Conservation (phyloP, 1,140 invertebrate genomes). For the Drosophila sulfurigaster region DNA sequence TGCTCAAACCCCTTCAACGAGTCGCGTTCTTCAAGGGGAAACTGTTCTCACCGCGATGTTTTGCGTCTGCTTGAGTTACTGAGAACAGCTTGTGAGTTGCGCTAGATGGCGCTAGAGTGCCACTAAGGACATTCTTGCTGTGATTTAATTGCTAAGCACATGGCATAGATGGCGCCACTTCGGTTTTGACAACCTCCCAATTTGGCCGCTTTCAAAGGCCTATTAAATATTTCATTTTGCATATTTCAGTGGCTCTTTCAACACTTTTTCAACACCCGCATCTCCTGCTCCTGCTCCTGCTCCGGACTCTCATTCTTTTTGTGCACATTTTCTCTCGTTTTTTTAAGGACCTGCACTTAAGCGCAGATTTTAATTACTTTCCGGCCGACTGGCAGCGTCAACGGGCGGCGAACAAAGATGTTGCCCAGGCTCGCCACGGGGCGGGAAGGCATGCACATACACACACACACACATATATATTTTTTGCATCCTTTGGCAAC, state of each 20-base stretch:
- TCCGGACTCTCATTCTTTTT: conserved; percentile 1
- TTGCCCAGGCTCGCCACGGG: conserved; percentile 15
- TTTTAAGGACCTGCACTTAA: conserved; percentile 77
- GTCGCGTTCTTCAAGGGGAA: not conserved
- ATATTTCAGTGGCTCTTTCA: conserved; percentile 43
- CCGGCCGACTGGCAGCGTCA: conserved; percentile 72
- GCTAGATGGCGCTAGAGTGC: conserved; percentile 45
- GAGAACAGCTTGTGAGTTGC: conserved; percentile 31
- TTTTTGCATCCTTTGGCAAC: conserved; percentile 63
- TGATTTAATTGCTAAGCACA: conserved; percentile 7
- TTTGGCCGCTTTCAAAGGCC: conserved; percentile 14
- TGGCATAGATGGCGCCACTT: conserved; percentile 21
- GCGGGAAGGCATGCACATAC: not conserved
- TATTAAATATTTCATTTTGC: conserved; percentile 49
- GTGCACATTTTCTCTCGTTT: conserved; percentile 2
- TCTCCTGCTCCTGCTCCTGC: not conserved
- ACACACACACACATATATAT: too few species aligned
- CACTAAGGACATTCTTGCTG: conserved; percentile 32
- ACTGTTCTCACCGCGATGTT: conserved; percentile 46
- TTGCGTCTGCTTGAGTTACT: conserved; percentile 12
- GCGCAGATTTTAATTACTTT: conserved; percentile 83
- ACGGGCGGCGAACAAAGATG: conserved; percentile 62
- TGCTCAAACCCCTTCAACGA: not conserved
- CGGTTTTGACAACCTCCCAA: not conserved
- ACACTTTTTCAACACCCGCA: conserved; percentile 25